Conservation (phyloP, 1,140 invertebrate genomes). For the Carcinoscorpius rotundicauda region DNA sequence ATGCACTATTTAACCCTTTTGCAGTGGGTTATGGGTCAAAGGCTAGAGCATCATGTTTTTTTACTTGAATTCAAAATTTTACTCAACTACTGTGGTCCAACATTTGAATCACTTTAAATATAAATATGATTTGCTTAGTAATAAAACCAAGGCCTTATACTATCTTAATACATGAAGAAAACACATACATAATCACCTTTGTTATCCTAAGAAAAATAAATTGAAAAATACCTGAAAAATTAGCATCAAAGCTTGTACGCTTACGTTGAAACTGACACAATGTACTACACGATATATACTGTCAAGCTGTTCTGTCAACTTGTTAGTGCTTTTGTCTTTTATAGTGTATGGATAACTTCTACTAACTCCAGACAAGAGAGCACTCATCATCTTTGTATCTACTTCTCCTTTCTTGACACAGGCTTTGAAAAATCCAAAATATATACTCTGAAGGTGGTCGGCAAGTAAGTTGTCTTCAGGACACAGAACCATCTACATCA, state of each 20-base stretch:
- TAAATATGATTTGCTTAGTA: no score
- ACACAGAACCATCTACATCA: constrained; percentile 44
- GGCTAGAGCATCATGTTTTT: no score
- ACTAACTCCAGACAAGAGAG: constrained; percentile 75
- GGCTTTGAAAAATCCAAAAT: constrained; percentile 92
- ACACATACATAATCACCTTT: no score
- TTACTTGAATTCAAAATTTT: no score
- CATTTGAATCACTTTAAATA: no score
- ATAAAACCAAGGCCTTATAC: no score
- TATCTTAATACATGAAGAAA: no score
- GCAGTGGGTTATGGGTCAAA: no score
- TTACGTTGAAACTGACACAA: constrained; percentile 56
- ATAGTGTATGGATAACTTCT: constrained; percentile 67
- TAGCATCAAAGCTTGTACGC: constrained; percentile 73
- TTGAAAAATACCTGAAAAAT: constrained; percentile 50
- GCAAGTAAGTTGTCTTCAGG: constrained; percentile 63
- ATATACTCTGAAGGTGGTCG: constrained; percentile 70
- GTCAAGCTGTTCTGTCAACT: constrained; percentile 42
- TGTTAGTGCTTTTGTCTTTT: constrained; percentile 29
- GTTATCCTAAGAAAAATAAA: neutral
- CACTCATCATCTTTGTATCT: constrained; percentile 81
- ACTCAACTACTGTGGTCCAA: no score
- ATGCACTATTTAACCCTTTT: no score
- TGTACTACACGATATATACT: constrained; percentile 84
- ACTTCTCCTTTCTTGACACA: constrained; percentile 81